Evolutionary conservation across 2,113 vertebrate genomes (phyloP).

Genomic region (Osmerus mordax): DNA sequence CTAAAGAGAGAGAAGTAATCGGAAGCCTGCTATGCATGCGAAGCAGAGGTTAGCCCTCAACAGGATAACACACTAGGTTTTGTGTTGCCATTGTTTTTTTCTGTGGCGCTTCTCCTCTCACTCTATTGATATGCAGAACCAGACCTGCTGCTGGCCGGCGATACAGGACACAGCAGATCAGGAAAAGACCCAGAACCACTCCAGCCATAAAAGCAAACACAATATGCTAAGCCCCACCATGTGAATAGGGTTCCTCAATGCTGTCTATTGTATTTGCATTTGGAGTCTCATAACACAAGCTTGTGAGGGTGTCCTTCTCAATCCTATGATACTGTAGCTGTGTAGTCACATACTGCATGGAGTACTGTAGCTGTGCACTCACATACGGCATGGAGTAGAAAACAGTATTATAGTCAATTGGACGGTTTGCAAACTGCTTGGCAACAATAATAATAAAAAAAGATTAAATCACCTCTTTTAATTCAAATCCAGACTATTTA

Average conservation of each 20-base stretch:
- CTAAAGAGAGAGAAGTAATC: too few relatives aligned
- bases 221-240: background rate
- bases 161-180: background rate
- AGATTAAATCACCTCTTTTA: too few relatives aligned
- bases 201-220: background rate
- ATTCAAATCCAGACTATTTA: too few relatives aligned
- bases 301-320: background rate
- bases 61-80: background rate
- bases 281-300: background rate
- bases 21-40: too few relatives aligned
- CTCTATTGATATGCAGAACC: background rate
- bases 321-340: background rate
- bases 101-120: background rate
- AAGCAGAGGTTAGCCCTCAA: too few relatives aligned
- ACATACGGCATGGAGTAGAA: background rate
- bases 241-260: background rate
- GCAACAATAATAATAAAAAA: too few relatives aligned
- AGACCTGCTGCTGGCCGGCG: background rate
- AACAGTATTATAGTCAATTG: background rate
- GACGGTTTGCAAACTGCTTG: background rate
- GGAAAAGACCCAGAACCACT: background rate
- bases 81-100: background rate
- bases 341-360: background rate
- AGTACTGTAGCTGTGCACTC: background rate
- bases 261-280: background rate